These are phyloP conservation scores for Zosterops japonicus DNA, from an alignment of 2,113 vertebrate species.

Conservation along the genomic window DNA sequence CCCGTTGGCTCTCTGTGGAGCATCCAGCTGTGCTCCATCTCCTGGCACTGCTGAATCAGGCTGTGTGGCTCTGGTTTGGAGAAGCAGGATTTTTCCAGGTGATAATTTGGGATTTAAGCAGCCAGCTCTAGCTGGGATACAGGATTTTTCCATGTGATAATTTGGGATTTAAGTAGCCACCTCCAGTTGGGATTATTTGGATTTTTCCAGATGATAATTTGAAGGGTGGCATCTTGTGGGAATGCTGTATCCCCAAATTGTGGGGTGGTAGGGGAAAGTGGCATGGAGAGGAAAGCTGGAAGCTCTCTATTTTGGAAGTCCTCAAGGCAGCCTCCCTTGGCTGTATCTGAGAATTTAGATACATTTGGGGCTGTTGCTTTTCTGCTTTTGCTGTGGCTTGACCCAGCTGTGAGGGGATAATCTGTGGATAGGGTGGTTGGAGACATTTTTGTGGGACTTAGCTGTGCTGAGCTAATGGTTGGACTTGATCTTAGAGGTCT, in stretches of 20 bases:
- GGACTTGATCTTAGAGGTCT: not conserved
- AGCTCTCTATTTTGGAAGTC: not conserved
- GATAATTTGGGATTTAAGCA: too few species aligned
- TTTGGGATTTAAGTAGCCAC: too few species aligned
- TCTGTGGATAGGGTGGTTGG: not conserved
- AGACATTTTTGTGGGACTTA: not conserved
- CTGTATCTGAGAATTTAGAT: not conserved
- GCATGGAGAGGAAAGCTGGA: too few species aligned
- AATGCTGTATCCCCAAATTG: fast-evolving
- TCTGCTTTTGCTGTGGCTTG: not conserved
- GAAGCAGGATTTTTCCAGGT: too few species aligned
- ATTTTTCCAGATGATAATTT: too few species aligned
- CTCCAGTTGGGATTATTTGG: too few species aligned
- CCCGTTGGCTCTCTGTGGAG: fast-evolving
- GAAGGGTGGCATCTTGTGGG: not conserved
- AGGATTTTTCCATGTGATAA: too few species aligned
- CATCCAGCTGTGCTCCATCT: fast-evolving
- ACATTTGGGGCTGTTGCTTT: fast-evolving
- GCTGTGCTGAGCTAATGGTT: not conserved
- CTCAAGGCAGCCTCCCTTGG: not conserved
- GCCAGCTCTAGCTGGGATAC: too few species aligned
- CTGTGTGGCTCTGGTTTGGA: not conserved
- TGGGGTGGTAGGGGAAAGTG: fast-evolving
- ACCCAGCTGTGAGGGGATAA: not conserved
- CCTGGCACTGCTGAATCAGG: not conserved